Percentiles rank a stretch among this genome's conserved stretches.
These are phyloP conservation scores for Dicycla oo DNA, from an alignment of 2,888 invertebrate genomes.

Conservation along the genomic window DNA sequence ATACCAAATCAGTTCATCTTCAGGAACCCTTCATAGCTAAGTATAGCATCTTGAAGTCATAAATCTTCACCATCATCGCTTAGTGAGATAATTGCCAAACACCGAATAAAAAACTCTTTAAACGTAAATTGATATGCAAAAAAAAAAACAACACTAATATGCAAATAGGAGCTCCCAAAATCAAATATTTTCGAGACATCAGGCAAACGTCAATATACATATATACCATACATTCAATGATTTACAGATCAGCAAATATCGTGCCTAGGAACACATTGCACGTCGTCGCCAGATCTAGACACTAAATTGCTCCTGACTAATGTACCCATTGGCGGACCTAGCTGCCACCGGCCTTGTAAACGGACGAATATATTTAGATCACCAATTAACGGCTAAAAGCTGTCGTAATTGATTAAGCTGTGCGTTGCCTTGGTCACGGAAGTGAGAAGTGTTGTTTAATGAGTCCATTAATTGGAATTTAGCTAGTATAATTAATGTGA, in stretches of 20 bases:
- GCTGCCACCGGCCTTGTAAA: conserved; percentile 48
- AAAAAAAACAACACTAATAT: conserved; percentile 6
- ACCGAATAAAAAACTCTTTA: neutral
- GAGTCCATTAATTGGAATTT: conserved; percentile 44
- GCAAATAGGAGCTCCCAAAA: conserved; percentile 9
- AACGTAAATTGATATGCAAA: neutral
- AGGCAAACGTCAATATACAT: conserved; percentile 27
- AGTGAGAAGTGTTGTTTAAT: conserved; percentile 42
- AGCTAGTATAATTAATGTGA: conserved; percentile 17
- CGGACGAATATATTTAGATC: conserved; percentile 52
- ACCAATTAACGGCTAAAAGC: conserved; percentile 61
- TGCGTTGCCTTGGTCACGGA: conserved; percentile 60
- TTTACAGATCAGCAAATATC: conserved; percentile 71
- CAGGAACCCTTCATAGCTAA: neutral
- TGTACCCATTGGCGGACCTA: conserved; percentile 57
- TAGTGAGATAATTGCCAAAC: too few relatives aligned
- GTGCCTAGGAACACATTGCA: conserved; percentile 70
- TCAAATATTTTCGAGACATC: neutral
- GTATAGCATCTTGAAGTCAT: neutral
- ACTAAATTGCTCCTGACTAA: conserved; percentile 77
- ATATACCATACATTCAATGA: conserved; percentile 59
- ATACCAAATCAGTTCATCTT: neutral
- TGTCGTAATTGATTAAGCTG: conserved; percentile 62
- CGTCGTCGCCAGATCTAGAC: conserved; percentile 71
- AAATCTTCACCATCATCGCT: neutral